A percentile compares a stretch with the other conserved stretches of the same genome.
Evolutionary conservation across 2,888 invertebrate genomes (phyloP).

Genomic region (Brachyopa scutellaris): DNA sequence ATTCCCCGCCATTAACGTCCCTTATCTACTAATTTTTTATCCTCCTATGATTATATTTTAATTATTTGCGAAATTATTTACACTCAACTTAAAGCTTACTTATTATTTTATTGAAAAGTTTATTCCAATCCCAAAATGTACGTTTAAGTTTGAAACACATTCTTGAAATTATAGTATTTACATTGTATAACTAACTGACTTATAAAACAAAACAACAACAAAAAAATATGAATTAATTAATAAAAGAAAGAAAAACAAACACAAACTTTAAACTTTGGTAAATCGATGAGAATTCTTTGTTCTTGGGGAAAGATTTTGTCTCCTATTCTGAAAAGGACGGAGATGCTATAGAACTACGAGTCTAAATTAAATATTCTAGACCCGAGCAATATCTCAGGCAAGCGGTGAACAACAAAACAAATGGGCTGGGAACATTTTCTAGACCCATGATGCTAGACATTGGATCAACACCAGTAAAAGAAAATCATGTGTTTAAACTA

Average conservation of each 20-base stretch:
- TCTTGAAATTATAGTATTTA: slow-evolving; percentile 74
- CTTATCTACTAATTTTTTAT: background rate
- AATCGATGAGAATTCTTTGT: background rate
- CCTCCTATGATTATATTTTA: slow-evolving; percentile 32
- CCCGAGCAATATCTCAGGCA: too few species aligned
- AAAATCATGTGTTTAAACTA: too few species aligned
- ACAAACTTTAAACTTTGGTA: slow-evolving; percentile 57
- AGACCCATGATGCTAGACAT: too few species aligned
- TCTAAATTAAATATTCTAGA: too few species aligned
- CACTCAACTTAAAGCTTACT: slow-evolving; percentile 22
- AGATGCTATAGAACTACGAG: background rate
- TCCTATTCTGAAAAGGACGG: background rate
- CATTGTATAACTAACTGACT: slow-evolving; percentile 69
- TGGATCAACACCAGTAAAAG: too few species aligned
- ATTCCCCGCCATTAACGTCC: background rate
- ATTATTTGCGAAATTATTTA: slow-evolving; percentile 33
- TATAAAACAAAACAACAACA: slow-evolving; percentile 58
- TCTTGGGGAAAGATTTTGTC: background rate
- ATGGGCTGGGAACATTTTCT: too few species aligned
- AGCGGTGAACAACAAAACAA: too few species aligned
- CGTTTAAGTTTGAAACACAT: slow-evolving; percentile 70
- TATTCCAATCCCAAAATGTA: slow-evolving; percentile 47
- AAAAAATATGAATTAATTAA: slow-evolving; percentile 58
- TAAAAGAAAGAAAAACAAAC: slow-evolving; percentile 27
- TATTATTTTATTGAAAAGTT: slow-evolving; percentile 35